These are phyloP conservation scores for Ianthella basta DNA, from an alignment of 37 sponge, comb jelly and placozoan species.

Conservation along the genomic window DNA sequence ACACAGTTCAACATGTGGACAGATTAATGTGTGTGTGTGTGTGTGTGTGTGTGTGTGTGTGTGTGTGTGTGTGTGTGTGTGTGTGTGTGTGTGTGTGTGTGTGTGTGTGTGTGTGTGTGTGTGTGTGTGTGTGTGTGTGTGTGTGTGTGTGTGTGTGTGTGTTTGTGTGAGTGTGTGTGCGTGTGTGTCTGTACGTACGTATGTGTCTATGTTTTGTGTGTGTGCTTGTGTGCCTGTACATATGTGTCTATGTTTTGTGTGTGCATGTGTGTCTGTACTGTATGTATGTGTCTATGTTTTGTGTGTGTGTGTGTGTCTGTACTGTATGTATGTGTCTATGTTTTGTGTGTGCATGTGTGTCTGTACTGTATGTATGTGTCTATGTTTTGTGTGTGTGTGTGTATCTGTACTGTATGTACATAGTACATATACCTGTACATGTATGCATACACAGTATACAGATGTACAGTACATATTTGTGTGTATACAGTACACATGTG, in stretches of 20 bases:
- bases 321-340: slow-evolving; percentile 2
- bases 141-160: slow-evolving; percentile 11
- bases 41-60: slow-evolving; percentile 49
- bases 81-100: slow-evolving; percentile 23
- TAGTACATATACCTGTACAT: background rate
- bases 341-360: slow-evolving; percentile 28
- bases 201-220: background rate
- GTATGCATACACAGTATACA: slow-evolving; percentile 4
- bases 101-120: slow-evolving; percentile 26
- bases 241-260: slow-evolving; percentile 13
- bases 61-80: slow-evolving; percentile 29
- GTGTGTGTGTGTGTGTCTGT: slow-evolving; percentile 7
- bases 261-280: slow-evolving; percentile 8
- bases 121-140: slow-evolving; percentile 16
- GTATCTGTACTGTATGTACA: background rate
- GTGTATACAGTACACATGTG: no score
- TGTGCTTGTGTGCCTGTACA: background rate
- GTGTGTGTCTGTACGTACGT: slow-evolving; percentile 18
- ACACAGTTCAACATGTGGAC: background rate
- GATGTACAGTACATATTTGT: background rate
- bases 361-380: slow-evolving; percentile 9
- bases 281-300: slow-evolving; percentile 13
- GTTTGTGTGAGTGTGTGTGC: slow-evolving; percentile 24
- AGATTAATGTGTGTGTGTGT: slow-evolving; percentile 33
- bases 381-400: no score